Conservation (phyloP, 2,888 invertebrate species). For the Idaea biselata region DNA sequence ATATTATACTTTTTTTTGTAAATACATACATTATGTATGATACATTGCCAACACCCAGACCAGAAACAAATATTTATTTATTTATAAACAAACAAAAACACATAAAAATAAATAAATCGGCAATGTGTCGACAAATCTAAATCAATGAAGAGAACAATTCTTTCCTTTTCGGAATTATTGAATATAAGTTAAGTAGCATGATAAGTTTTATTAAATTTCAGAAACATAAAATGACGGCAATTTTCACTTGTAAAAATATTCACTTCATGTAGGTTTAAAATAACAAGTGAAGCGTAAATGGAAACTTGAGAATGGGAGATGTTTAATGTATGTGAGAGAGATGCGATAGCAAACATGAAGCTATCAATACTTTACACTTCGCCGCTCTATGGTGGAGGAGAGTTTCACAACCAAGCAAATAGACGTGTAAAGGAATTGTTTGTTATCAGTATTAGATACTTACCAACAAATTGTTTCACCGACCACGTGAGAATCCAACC, state of each 20-base stretch:
- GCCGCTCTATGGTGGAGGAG: conserved; percentile 17
- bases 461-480: background rate
- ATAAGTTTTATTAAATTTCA: too few species aligned
- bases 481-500: background rate
- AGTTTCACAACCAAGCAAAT: background rate
- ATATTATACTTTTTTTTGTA: too few species aligned
- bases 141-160: too few species aligned
- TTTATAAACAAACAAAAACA: too few species aligned
- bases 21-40: too few species aligned
- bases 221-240: too few species aligned
- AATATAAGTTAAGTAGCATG: too few species aligned
- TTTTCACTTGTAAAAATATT: background rate
- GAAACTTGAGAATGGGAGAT: conserved; percentile 14
- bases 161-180: too few species aligned
- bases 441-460: background rate
- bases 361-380: conserved; percentile 34
- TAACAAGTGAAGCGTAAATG: conserved; percentile 7
- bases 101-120: too few species aligned
- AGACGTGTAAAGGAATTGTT: background rate
- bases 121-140: too few species aligned
- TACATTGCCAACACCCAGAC: too few species aligned
- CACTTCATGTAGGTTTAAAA: conserved; percentile 7
- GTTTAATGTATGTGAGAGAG: conserved; percentile 26
- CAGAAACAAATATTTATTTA: too few species aligned
- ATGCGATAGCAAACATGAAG: conserved; percentile 28